Evolutionary conservation across 2,113 vertebrate genomes (phyloP).

Genomic region (Chroicocephalus ridibundus): DNA sequence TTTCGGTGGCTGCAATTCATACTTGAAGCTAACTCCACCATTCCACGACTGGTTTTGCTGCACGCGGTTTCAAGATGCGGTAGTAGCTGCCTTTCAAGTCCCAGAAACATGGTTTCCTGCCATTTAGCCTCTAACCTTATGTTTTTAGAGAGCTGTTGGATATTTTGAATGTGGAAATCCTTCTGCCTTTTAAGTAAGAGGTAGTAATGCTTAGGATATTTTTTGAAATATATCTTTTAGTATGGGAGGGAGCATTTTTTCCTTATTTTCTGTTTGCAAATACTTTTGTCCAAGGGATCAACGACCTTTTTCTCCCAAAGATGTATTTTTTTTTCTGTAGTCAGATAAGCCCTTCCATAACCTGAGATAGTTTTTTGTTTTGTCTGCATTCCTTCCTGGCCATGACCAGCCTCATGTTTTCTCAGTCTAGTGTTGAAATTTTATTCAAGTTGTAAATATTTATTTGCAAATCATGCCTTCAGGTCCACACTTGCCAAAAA

Average conservation of each 20-base stretch:
- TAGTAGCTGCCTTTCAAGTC: background rate
- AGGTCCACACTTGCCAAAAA: conserved; percentile 3
- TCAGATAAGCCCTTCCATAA: background rate
- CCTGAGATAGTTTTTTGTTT: background rate
- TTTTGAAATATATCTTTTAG: background rate
- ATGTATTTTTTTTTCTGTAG: background rate
- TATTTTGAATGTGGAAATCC: background rate
- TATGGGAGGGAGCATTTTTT: background rate
- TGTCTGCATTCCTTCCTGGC: background rate
- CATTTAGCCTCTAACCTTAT: background rate
- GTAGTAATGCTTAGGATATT: background rate
- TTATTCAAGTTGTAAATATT: conserved; percentile 34
- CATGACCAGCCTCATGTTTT: background rate
- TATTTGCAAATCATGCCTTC: conserved; percentile 36
- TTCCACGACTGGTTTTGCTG: background rate
- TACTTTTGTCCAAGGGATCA: background rate
- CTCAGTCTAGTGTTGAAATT: conserved; percentile 35
- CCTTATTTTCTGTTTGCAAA: background rate
- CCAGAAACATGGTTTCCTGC: background rate
- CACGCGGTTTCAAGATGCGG: background rate
- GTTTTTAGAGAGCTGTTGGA: background rate
- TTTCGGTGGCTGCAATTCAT: conserved; percentile 13
- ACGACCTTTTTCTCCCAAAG: background rate
- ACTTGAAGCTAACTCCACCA: background rate
- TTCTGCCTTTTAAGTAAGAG: background rate